phyloP scores from a whole-genome alignment of 1,140 invertebrate species.

The Oncopeltus fasciatus region DNA sequence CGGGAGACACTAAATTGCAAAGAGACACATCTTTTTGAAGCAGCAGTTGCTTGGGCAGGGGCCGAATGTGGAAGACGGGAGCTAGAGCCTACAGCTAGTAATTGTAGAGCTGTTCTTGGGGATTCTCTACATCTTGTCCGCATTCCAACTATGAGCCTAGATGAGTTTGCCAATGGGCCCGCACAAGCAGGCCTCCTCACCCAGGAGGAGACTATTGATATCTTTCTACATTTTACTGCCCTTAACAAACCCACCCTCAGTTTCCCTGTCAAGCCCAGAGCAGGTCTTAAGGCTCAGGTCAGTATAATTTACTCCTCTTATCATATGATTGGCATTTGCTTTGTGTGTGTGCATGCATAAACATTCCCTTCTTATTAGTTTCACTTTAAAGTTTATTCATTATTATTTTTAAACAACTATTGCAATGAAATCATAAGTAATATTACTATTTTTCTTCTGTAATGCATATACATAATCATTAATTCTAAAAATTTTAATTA shows the following conservation, averaged over 20 bases:
- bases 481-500: no score
- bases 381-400: no score
- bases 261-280: slow-evolving; percentile 64
- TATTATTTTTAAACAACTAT: no score
- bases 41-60: slow-evolving; percentile 75
- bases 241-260: slow-evolving; percentile 63
- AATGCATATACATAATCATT: no score
- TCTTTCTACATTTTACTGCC: slow-evolving; percentile 79
- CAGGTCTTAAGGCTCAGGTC: slow-evolving; percentile 78
- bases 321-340: no score
- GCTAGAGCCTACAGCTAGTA: slow-evolving; percentile 46
- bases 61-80: slow-evolving; percentile 70
- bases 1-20: slow-evolving; percentile 83
- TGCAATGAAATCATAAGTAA: no score
- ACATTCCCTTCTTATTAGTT: no score
- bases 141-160: slow-evolving; percentile 77
- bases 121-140: slow-evolving; percentile 69
- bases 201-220: slow-evolving; percentile 78
- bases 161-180: slow-evolving; percentile 81
- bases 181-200: slow-evolving; percentile 78
- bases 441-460: no score
- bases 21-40: slow-evolving; percentile 77
- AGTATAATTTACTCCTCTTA: slow-evolving; percentile 12
- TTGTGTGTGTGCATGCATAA: no score
- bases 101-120: slow-evolving; percentile 54